phyloP scores from a whole-genome alignment of 2,113 vertebrate genomes.

The Blennius ocellaris region DNA sequence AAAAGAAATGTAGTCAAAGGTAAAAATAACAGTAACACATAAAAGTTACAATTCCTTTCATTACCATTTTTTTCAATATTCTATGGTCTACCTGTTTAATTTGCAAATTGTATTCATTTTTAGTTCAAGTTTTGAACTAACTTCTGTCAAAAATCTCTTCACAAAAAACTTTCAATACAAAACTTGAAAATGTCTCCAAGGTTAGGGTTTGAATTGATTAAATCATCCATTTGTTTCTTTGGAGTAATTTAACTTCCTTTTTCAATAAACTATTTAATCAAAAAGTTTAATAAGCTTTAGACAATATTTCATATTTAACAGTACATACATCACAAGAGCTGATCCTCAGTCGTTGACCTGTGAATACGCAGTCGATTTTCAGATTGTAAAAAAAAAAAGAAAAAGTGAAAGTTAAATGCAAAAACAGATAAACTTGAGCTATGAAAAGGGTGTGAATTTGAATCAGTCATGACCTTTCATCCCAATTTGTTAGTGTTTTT shows the following conservation, averaged over 20 bases:
- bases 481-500: conserved; percentile 20
- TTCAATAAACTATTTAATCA: conserved; percentile 17
- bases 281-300: conserved; percentile 18
- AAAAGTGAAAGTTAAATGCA: too few relatives aligned
- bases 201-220: conserved; percentile 38
- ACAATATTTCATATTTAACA: conserved; percentile 7
- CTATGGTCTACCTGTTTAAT: too few relatives aligned
- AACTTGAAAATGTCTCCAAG: conserved; percentile 12
- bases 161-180: too few relatives aligned
- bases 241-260: conserved; percentile 1
- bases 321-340: conserved; percentile 21
- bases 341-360: conserved; percentile 2
- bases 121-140: too few relatives aligned
- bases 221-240: conserved; percentile 6
- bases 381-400: conserved; percentile 5
- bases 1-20: too few relatives aligned
- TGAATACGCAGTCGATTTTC: conserved; percentile 20
- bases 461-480: conserved; percentile 56
- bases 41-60: too few relatives aligned
- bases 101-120: too few relatives aligned
- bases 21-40: too few relatives aligned
- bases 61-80: too few relatives aligned
- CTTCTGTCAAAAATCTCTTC: too few relatives aligned
- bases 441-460: conserved; percentile 28
- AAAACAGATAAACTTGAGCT: neutral